Percentiles rank a stretch among this genome's conserved stretches.
These are phyloP conservation scores for Neuroterus valhalla DNA, from an alignment of 1,140 invertebrate species.

Conservation along the genomic window DNA sequence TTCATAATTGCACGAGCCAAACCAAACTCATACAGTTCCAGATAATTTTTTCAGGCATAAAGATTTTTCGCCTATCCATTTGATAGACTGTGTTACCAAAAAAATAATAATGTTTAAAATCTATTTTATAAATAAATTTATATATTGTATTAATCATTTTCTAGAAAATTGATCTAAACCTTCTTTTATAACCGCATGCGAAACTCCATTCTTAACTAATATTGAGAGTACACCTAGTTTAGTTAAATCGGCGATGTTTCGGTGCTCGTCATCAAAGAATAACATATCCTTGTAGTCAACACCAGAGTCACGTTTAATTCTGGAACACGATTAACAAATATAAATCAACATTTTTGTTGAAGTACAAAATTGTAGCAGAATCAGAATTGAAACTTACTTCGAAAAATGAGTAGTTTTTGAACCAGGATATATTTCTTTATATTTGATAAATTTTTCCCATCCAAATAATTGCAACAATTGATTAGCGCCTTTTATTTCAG, in stretches of 20 bases:
- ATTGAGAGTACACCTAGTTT: conserved; percentile 77
- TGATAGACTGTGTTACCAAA: conserved; percentile 20
- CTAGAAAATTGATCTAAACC: conserved; percentile 72
- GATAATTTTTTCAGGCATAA: too few species aligned
- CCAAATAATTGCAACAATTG: conserved; percentile 81
- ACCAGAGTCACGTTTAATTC: conserved; percentile 77
- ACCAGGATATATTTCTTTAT: conserved; percentile 86
- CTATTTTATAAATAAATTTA: conserved; percentile 36
- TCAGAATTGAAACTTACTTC: conserved; percentile 74
- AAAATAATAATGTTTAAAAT: conserved; percentile 39
- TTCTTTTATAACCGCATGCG: conserved; percentile 71
- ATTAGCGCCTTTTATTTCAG: conserved; percentile 80
- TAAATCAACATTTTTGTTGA: neutral
- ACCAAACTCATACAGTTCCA: too few species aligned
- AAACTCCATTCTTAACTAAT: conserved; percentile 77
- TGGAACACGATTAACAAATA: conserved; percentile 65
- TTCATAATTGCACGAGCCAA: too few species aligned
- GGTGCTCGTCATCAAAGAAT: conserved; percentile 82
- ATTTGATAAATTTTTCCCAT: conserved; percentile 83
- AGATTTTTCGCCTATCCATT: neutral
- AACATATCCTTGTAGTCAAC: conserved; percentile 81
- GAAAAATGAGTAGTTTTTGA: conserved; percentile 82
- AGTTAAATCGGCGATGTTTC: conserved; percentile 79
- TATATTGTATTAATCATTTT: conserved; percentile 39
- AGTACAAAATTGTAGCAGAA: neutral